Conservation (phyloP, 2,113 vertebrate genomes). For the Capricornis sumatraensis region DNA sequence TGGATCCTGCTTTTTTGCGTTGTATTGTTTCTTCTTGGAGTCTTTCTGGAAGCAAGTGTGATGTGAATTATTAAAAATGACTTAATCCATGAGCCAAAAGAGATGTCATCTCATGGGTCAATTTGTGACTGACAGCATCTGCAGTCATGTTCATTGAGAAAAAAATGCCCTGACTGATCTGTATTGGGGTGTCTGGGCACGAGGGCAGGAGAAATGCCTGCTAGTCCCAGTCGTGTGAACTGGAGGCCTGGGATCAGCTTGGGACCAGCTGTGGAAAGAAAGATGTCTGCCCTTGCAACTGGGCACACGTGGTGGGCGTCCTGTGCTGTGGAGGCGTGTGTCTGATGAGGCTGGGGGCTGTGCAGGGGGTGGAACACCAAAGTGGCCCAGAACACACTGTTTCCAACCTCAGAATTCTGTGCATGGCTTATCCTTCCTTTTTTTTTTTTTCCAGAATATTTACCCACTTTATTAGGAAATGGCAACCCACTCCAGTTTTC, state of each 20-base stretch:
- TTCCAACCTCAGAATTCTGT: neutral
- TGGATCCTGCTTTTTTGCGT: neutral
- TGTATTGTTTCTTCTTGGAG: neutral
- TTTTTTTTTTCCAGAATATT: constrained; percentile 79
- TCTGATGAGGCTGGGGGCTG: neutral
- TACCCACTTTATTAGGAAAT: constrained; percentile 85
- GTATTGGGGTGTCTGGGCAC: fast-evolving
- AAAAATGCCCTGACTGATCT: neutral
- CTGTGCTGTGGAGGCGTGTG: neutral
- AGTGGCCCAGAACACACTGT: neutral
- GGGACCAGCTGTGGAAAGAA: neutral
- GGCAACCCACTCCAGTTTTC: too few species aligned
- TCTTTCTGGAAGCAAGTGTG: neutral
- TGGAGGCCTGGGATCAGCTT: neutral
- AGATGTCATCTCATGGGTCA: neutral
- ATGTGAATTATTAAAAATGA: neutral
- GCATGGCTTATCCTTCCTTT: neutral
- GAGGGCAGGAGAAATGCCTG: neutral
- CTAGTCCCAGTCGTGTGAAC: neutral
- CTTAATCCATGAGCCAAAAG: neutral
- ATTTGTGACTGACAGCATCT: neutral
- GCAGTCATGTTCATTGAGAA: neutral
- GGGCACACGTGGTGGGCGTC: neutral
- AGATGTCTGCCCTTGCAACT: neutral
- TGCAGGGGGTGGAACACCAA: neutral